Percentiles rank a stretch among this genome's conserved stretches.
Evolutionary conservation across 2,797 vertebrate species (phyloP).

Genomic region (Anas georgica): DNA sequence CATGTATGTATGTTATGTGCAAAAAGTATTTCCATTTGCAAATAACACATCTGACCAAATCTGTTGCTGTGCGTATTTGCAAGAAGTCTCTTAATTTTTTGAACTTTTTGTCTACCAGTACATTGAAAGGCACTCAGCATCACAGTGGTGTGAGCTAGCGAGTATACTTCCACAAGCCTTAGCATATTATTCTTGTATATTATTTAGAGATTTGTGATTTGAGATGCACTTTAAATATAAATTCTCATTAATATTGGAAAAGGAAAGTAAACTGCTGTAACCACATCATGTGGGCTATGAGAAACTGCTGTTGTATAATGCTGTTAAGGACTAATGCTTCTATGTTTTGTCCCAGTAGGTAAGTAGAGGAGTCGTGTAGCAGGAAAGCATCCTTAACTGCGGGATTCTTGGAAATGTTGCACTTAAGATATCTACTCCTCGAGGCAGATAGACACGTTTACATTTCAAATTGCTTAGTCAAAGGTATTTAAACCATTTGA

Average conservation of each 20-base stretch:
- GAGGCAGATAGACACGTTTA: conserved; percentile 21
- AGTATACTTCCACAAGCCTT: background rate
- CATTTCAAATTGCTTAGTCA: background rate
- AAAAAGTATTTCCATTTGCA: background rate
- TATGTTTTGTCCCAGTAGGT: background rate
- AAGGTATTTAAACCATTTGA: conserved; percentile 34
- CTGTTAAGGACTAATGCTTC: background rate
- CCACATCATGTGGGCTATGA: background rate
- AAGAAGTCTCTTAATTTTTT: background rate
- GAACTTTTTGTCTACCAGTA: background rate
- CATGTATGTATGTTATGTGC: background rate
- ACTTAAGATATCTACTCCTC: background rate
- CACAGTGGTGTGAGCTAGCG: background rate
- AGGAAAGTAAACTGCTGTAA: conserved; percentile 41
- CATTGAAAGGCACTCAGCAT: background rate
- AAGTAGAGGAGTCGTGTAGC: background rate
- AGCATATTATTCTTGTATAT: background rate
- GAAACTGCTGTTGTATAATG: background rate
- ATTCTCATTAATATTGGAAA: conserved; percentile 7
- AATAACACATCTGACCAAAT: background rate
- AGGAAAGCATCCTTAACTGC: background rate
- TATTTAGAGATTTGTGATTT: background rate
- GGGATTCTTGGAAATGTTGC: background rate
- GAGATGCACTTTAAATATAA: conserved; percentile 62
- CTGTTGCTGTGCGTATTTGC: background rate